Base-by-base conservation (phyloP, 2,888 invertebrate species). In the Toxonevra muliebris region DNA sequence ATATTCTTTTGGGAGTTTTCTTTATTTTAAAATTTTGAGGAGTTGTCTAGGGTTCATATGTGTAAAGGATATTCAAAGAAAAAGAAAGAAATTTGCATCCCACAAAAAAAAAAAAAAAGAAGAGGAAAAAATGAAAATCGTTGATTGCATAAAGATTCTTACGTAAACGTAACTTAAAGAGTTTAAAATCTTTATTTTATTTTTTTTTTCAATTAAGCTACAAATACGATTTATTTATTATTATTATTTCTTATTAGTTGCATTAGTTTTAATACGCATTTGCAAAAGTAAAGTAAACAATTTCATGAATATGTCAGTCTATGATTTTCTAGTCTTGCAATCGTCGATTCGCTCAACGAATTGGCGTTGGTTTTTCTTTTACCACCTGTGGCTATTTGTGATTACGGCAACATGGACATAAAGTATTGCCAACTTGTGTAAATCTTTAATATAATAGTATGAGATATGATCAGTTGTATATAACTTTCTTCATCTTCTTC, bases 341-440 rank as follows among this genome's bases (percentile, higher is more conserved):
- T 30, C 30, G 7, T 30, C 30, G 3, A 30, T 30, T 30, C 3
- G 48, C 48, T n/a, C n/a, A n/a, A n/a, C n/a, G n/a, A n/a, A n/a
- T n/a, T 13, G 48, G n/a, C 15, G 48, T 48, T 13, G 48, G 48
- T 48, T 48, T 45, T 48, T 48, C 48, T 48, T 48, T 59, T 79
- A 80, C 82, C 82, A 79, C 81, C 81, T 82, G 83, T 80, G 83
- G 81, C 80, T 79, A 74, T 75, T 76, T 75, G 80, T 82, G 82
- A 81, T 81, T 81, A 77, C 75, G 76, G 75, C 77, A 80, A 80
- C 80, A 81, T 77, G 77, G 75, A 75, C 77, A 73, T 73, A 71
- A 73, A 70, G 68, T 68, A 69, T 62, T 58, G 53, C 15, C 15
- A 59, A 64, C 50, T 65, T 58, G 50, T 50, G n/a, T 15, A 19